A percentile compares a stretch with the other conserved stretches of the same genome.
phyloP scores from a whole-genome alignment of 2,888 invertebrate genomes.

The Blastobasis lacticolella region DNA sequence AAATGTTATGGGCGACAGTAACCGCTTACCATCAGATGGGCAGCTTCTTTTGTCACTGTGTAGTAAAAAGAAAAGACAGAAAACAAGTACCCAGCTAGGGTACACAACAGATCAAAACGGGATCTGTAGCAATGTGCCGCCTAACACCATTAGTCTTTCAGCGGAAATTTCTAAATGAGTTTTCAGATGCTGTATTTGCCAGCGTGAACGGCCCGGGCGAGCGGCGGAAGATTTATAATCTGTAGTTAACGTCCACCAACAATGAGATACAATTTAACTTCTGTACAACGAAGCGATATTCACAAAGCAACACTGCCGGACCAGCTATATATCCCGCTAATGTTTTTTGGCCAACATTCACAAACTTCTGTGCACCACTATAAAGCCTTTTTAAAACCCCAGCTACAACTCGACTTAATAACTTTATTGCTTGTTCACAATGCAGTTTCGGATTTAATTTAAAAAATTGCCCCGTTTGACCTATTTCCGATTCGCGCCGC shows the following conservation, averaged over 20 bases:
- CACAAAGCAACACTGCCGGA: constrained; percentile 45
- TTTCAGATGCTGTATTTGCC: constrained; percentile 22
- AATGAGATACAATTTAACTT: constrained; percentile 66
- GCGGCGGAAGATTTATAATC: constrained; percentile 57
- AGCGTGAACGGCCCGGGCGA: constrained; percentile 18
- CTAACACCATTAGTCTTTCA: constrained; percentile 11
- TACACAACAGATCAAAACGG: no score
- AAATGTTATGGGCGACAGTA: no score
- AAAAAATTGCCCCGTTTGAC: constrained; percentile 29
- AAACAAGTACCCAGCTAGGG: no score
- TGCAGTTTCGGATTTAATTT: constrained; percentile 39
- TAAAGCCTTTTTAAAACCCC: constrained; percentile 40
- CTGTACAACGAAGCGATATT: constrained; percentile 47
- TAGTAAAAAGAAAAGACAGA: no score
- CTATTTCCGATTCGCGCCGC: constrained; percentile 14
- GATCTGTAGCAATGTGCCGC: no score
- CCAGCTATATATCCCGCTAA: constrained; percentile 43
- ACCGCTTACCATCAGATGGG: no score
- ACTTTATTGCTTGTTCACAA: constrained; percentile 52
- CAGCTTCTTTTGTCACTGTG: no score
- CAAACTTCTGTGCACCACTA: constrained; percentile 38
- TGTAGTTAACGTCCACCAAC: constrained; percentile 58
- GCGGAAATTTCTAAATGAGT: constrained; percentile 35
- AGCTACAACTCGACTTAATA: constrained; percentile 47
- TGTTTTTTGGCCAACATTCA: constrained; percentile 54